Evolutionary conservation across 2,113 vertebrate species (phyloP).

Genomic region (Hippocampus mohnikei): DNA sequence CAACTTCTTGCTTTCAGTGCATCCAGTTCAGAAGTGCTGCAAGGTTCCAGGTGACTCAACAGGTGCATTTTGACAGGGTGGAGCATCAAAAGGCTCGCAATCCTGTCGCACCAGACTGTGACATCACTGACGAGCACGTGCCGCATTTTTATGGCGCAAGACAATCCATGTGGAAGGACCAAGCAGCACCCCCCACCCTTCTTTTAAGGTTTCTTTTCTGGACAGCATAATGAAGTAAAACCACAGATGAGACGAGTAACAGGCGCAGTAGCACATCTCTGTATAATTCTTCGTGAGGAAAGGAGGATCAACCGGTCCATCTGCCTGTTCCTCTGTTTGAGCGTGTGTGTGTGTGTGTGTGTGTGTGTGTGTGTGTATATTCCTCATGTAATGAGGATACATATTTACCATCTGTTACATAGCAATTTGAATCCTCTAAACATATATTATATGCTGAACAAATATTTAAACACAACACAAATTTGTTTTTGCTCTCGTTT

Average conservation of each 20-base stretch:
- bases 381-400: neutral
- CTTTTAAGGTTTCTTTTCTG: neutral
- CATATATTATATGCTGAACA: too few relatives aligned
- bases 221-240: neutral
- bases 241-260: neutral
- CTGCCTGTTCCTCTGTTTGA: constrained; percentile 3
- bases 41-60: constrained; percentile 33
- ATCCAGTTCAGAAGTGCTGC: constrained; percentile 12
- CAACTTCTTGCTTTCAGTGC: constrained; percentile 10
- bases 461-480: too few relatives aligned
- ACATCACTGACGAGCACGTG: constrained; percentile 24
- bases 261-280: neutral
- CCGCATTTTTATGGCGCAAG: neutral
- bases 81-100: constrained; percentile 36
- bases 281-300: neutral
- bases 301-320: constrained; percentile 32
- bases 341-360: neutral
- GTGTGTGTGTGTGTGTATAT: neutral
- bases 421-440: neutral
- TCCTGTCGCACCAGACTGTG: constrained; percentile 42
- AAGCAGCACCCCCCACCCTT: neutral
- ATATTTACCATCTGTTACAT: neutral
- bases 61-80: constrained; percentile 47
- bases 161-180: neutral
- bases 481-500: too few relatives aligned